Evolutionary conservation across 2,888 invertebrate species (phyloP).

Genomic region (Gari tellinella): DNA sequence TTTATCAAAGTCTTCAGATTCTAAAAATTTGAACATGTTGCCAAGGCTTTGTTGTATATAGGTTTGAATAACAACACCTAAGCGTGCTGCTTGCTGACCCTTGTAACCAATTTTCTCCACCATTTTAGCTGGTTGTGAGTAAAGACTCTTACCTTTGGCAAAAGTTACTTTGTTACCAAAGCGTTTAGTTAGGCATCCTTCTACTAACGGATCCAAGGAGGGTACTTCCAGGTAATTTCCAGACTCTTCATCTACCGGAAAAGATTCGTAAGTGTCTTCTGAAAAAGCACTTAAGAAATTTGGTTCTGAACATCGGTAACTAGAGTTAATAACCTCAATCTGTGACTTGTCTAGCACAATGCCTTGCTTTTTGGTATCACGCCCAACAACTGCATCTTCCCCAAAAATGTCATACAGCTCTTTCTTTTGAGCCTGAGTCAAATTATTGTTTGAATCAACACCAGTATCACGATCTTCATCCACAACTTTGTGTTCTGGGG

Average conservation of each 20-base stretch:
- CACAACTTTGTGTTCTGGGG: neutral
- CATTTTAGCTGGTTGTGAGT: constrained; percentile 15
- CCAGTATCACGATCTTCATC: neutral
- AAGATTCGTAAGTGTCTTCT: constrained; percentile 25
- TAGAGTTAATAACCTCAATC: constrained; percentile 9
- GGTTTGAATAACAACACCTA: neutral
- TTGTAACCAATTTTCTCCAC: constrained; percentile 18
- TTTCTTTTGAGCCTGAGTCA: constrained; percentile 3
- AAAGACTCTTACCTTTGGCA: constrained; percentile 1
- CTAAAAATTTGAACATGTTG: constrained; percentile 3
- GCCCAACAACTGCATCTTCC: constrained; percentile 14
- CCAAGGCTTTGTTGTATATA: constrained; percentile 9
- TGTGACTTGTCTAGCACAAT: constrained; percentile 21
- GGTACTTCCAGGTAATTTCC: constrained; percentile 35
- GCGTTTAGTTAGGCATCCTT: constrained; percentile 23
- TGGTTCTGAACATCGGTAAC: constrained; percentile 24
- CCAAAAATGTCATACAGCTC: constrained; percentile 31
- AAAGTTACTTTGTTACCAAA: constrained; percentile 38
- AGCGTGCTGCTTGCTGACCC: constrained; percentile 5
- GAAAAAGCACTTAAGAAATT: constrained; percentile 29
- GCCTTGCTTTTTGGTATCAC: constrained; percentile 8
- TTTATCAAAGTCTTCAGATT: constrained; percentile 7
- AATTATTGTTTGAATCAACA: too few relatives aligned
- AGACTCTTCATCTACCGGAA: constrained; percentile 15
- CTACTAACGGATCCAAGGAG: constrained; percentile 34